Evolutionary conservation across 2,888 invertebrate species (phyloP).

Genomic region (Prionchulus punctatus): DNA sequence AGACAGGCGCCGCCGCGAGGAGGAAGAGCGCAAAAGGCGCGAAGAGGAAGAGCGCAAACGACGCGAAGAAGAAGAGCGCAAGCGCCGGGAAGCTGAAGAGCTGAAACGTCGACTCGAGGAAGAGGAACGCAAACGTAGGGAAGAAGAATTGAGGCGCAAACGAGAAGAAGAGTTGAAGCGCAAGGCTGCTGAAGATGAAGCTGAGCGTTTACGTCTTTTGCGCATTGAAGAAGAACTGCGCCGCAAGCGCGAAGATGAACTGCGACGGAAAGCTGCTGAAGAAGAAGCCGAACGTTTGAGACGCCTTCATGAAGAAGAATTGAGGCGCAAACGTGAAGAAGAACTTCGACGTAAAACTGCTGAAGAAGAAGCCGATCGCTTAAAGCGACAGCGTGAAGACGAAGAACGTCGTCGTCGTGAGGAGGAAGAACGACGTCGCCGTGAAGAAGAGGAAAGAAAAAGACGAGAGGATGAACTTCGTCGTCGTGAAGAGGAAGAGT

Average conservation of each 20-base stretch:
- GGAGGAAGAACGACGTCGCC: slow-evolving; percentile 2
- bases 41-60: slow-evolving; percentile 24
- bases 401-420: slow-evolving; percentile 6
- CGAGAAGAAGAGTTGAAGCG: background rate
- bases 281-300: too few relatives aligned
- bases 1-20: slow-evolving; percentile 10
- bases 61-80: slow-evolving; percentile 9
- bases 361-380: slow-evolving; percentile 21
- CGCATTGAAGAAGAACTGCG: too few relatives aligned
- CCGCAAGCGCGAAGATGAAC: slow-evolving; percentile 10
- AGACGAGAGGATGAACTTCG: slow-evolving; percentile 11
- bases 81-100: slow-evolving; percentile 1
- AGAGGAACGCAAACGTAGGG: slow-evolving; percentile 16
- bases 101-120: slow-evolving; percentile 13
- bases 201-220: background rate
- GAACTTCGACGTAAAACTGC: too few relatives aligned
- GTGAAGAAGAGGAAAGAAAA: slow-evolving; percentile 2
- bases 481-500: slow-evolving; percentile 25
- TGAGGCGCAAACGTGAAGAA: background rate
- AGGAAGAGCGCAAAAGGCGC: background rate
- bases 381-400: slow-evolving; percentile 14
- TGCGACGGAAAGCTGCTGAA: too few relatives aligned
- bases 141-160: slow-evolving; percentile 14
- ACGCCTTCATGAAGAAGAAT: slow-evolving; percentile 12
- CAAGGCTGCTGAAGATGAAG: slow-evolving; percentile 2